Percentiles rank a stretch among this genome's conserved stretches.
Evolutionary conservation across 2,113 vertebrate genomes (phyloP).

Genomic region (Colinus virginianus): DNA sequence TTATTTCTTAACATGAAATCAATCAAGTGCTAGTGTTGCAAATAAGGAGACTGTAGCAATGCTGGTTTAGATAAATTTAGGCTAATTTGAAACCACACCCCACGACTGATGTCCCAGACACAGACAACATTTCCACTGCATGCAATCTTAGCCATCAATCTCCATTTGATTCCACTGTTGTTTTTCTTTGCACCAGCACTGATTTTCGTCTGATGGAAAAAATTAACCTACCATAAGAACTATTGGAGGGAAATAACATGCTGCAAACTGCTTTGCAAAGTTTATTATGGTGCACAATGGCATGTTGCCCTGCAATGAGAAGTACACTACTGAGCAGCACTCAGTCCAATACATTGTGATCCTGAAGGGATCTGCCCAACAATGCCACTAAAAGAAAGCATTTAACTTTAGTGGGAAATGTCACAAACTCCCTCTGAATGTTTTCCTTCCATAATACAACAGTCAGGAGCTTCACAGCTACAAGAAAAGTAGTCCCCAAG

Average conservation of each 20-base stretch:
- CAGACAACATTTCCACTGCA: neutral
- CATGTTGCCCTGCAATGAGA: neutral
- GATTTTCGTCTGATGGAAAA: neutral
- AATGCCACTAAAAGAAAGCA: constrained; percentile 15
- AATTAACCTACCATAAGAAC: neutral
- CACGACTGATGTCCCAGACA: neutral
- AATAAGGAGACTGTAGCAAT: neutral
- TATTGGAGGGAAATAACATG: neutral
- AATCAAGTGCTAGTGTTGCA: neutral
- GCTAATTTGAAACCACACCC: neutral
- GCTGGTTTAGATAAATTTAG: neutral
- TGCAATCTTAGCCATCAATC: neutral
- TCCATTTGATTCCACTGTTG: neutral
- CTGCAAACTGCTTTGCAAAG: constrained; percentile 22
- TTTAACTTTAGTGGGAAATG: constrained; percentile 40
- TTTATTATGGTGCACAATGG: neutral
- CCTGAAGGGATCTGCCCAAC: constrained; percentile 22
- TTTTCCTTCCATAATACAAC: constrained; percentile 44
- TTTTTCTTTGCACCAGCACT: neutral
- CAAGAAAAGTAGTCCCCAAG: neutral
- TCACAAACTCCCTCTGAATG: neutral
- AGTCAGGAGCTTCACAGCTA: neutral
- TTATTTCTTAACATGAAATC: neutral
- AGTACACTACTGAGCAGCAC: neutral
- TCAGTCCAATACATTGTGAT: constrained; percentile 19